phyloP scores from a whole-genome alignment of 1,140 invertebrate genomes.

The Lethrus apterus region DNA sequence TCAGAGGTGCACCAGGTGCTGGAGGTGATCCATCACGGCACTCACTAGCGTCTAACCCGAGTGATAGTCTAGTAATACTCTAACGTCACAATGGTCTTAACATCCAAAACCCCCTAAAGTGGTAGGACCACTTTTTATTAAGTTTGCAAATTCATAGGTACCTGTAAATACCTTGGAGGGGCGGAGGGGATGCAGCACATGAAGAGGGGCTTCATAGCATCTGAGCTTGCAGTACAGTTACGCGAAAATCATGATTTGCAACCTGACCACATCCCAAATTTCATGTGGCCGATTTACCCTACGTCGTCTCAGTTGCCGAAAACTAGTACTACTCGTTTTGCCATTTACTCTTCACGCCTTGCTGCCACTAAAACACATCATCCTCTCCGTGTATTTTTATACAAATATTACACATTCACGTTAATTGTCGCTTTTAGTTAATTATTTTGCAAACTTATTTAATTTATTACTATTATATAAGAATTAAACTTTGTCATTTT shows the following conservation, averaged over 20 bases:
- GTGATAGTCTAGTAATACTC: slow-evolving; percentile 43
- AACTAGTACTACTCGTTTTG: neutral
- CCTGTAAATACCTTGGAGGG: slow-evolving; percentile 29
- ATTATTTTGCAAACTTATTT: too few species aligned
- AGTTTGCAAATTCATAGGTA: slow-evolving; percentile 42
- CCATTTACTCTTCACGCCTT: slow-evolving; percentile 8
- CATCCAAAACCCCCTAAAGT: slow-evolving; percentile 39
- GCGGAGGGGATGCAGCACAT: slow-evolving; percentile 14
- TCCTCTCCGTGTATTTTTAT: slow-evolving; percentile 3
- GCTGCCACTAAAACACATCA: neutral
- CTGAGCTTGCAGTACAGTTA: slow-evolving; percentile 36
- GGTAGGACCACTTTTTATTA: slow-evolving; percentile 44
- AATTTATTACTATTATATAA: too few species aligned
- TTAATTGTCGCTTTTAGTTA: too few species aligned
- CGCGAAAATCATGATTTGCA: slow-evolving; percentile 40
- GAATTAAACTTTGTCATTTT: too few species aligned
- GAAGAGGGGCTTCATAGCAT: slow-evolving; percentile 21
- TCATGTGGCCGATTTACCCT: slow-evolving; percentile 18
- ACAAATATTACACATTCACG: neutral
- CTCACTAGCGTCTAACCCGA: slow-evolving; percentile 38
- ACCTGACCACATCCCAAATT: slow-evolving; percentile 21
- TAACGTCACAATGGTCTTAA: slow-evolving; percentile 40
- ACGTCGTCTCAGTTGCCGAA: neutral
- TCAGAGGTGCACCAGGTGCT: slow-evolving; percentile 11
- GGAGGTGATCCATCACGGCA: slow-evolving; percentile 14